Evolutionary conservation across 2,113 vertebrate genomes (phyloP), one percentile per base, ranked within the genome.

Genomic region (Corythornis madagascariensis): DNA sequence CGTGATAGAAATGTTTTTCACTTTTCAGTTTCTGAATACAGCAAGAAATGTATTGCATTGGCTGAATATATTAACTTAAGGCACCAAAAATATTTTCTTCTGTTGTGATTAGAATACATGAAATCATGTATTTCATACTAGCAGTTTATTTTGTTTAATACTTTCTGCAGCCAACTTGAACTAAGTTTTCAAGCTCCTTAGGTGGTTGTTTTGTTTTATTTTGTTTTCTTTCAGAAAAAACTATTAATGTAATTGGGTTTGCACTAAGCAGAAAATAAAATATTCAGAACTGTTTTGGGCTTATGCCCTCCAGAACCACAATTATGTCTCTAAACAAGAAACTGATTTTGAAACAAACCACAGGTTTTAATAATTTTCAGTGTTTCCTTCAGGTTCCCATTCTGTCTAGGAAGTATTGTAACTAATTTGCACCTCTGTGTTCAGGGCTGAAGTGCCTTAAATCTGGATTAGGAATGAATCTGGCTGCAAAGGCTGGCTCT

Each of bases 321-420:
- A 63, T 66, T 93, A 87, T 63, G 42, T 76, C 38, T 84, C 57
- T 61, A 76, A 93, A 90, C 1, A 6, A 81, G 77, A 90, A 92
- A 65, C 9, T 76, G 59, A 84, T 95, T 93, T 92, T 95, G 70
- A 95, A 95, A 72, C 43, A 93, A 85, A 42, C 59, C 63, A 55
- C 59, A 50, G 16, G 28, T 82, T 96, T 79, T 79, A 75, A 50
- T 79, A 65, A 72, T 79, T 87, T 28, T 59, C 31, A 40, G 0
- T 79, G 35, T 47, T 95, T 21, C 31, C 25, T 83, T 72, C 57
- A 86, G 53, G 15, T 88, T 90, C 29, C 19, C 1, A 4, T 78
- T 92, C 65, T 70, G 16, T 56, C n/a, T 74, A 43, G 33, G 22
- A n/a, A 52, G 28, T 38, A 16, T 78, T 60, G n/a, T 38, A 89